A percentile compares a stretch with the other conserved stretches of the same genome.
These are phyloP conservation scores for Hyphantria cunea DNA, from an alignment of 1,140 invertebrate genomes.

Conservation along the genomic window DNA sequence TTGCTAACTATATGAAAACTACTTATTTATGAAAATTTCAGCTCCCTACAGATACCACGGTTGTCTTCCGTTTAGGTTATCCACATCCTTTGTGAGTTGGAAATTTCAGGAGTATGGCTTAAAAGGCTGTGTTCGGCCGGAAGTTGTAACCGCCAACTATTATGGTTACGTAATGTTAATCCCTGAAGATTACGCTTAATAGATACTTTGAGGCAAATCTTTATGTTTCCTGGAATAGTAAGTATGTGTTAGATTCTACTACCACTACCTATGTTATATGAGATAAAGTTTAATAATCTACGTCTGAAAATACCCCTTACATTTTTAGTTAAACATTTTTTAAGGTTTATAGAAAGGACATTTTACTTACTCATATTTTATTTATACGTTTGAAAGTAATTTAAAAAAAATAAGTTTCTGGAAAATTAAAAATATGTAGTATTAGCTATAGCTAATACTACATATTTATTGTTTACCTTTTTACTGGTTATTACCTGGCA, in stretches of 20 bases:
- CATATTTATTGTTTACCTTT: no score
- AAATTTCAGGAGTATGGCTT: conserved; percentile 39
- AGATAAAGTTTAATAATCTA: no score
- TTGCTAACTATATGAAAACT: background rate
- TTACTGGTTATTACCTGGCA: no score
- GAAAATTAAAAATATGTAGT: no score
- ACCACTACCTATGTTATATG: background rate
- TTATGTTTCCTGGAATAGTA: background rate
- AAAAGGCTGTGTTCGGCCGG: conserved; percentile 41
- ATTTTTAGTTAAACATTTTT: background rate
- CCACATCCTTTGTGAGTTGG: conserved; percentile 50
- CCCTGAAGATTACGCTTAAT: conserved; percentile 32
- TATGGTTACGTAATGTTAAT: conserved; percentile 36
- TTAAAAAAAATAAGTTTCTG: no score
- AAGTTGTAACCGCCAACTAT: conserved; percentile 40
- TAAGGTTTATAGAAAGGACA: background rate
- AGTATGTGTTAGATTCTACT: background rate
- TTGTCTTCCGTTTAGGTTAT: conserved; percentile 27
- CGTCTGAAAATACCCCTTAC: no score
- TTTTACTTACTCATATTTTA: background rate
- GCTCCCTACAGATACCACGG: conserved; percentile 14
- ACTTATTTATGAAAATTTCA: conserved; percentile 20
- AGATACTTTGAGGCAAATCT: background rate
- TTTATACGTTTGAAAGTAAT: no score
- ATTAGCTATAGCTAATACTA: no score